Conservation (phyloP, 2,888 invertebrate genomes). For the Bugula neritina region DNA sequence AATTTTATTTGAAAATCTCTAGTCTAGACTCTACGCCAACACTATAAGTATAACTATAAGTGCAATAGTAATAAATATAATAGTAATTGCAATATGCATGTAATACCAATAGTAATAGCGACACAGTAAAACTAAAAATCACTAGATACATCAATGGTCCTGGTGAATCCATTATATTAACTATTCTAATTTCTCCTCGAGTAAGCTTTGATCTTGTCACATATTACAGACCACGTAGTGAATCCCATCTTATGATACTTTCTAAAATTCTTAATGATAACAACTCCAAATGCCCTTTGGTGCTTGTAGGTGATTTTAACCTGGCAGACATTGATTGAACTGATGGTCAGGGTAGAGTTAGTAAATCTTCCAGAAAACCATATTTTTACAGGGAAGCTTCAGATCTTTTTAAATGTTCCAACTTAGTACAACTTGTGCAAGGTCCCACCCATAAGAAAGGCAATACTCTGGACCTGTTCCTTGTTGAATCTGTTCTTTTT, state of each 20-base stretch:
- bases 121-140: not conserved
- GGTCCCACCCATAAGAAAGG: too few species aligned
- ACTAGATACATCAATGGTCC: not conserved
- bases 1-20: too few species aligned
- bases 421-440: too few species aligned
- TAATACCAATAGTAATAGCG: too few species aligned
- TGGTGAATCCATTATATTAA: too few species aligned
- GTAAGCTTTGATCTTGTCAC: not conserved
- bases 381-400: not conserved
- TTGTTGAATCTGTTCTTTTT: not conserved
- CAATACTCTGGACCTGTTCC: not conserved
- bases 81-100: too few species aligned
- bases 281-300: not conserved
- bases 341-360: not conserved
- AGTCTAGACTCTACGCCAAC: too few species aligned
- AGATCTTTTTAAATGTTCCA: too few species aligned
- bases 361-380: not conserved
- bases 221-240: not conserved
- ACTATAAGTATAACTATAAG: too few species aligned
- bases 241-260: not conserved
- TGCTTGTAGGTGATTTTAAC: not conserved
- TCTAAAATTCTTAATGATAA: not conserved
- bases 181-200: too few species aligned
- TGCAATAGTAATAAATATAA: too few species aligned
- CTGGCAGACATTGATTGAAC: not conserved